These are phyloP conservation scores for Gerris buenoi DNA, from an alignment of 1,140 invertebrate species.

Conservation along the genomic window DNA sequence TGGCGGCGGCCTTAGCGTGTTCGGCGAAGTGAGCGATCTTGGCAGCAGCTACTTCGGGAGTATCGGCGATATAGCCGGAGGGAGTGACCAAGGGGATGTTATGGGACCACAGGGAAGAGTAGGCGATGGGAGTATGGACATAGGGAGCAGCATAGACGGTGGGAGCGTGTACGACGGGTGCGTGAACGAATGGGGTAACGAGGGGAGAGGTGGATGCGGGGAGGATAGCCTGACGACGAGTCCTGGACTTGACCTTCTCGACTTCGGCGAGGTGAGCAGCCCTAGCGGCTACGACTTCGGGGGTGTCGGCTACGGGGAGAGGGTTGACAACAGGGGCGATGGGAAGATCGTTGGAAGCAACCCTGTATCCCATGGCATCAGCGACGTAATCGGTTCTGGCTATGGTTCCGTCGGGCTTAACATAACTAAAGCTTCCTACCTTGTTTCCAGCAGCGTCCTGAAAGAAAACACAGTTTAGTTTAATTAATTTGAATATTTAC, in stretches of 20 bases:
- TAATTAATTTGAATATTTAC: no score
- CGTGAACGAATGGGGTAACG: slow-evolving; percentile 8
- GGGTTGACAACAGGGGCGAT: slow-evolving; percentile 24
- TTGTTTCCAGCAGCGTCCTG: slow-evolving; percentile 37
- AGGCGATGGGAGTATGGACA: slow-evolving; percentile 8
- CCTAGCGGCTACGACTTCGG: slow-evolving; percentile 19
- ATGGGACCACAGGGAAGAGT: slow-evolving; percentile 7
- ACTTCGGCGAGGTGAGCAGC: slow-evolving; percentile 24
- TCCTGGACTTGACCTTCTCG: slow-evolving; percentile 25
- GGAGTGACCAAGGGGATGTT: slow-evolving; percentile 10
- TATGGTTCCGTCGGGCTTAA: slow-evolving; percentile 35
- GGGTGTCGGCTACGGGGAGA: slow-evolving; percentile 20
- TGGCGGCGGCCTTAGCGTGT: slow-evolving; percentile 7
- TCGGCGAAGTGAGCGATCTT: slow-evolving; percentile 22
- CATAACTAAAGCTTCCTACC: slow-evolving; percentile 38
- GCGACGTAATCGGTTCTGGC: slow-evolving; percentile 36
- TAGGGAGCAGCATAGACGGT: background rate
- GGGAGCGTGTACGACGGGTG: background rate
- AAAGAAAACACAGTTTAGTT: slow-evolving; percentile 21
- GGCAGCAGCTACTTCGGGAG: slow-evolving; percentile 20
- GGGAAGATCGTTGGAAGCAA: slow-evolving; percentile 34
- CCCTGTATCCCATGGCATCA: slow-evolving; percentile 36
- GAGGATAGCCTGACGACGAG: slow-evolving; percentile 27
- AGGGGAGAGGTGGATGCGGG: slow-evolving; percentile 26
- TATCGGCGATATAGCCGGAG: slow-evolving; percentile 15